These are phyloP conservation scores for Salticus scenicus DNA, from an alignment of 2,888 invertebrate genomes.

Conservation along the genomic window DNA sequence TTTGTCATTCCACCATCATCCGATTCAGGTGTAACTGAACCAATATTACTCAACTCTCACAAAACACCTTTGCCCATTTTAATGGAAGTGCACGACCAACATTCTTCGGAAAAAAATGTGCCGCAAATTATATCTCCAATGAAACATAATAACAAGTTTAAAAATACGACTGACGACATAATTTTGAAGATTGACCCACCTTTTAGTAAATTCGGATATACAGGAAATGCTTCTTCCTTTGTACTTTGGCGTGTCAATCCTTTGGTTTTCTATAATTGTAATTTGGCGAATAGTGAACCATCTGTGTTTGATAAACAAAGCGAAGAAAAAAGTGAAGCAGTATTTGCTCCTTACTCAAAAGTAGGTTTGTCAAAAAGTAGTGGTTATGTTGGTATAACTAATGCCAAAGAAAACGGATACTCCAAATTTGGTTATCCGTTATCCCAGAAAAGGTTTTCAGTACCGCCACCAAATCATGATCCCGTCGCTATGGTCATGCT, in stretches of 20 bases:
- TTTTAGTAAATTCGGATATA: slow-evolving; percentile 64
- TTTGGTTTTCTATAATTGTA: slow-evolving; percentile 54
- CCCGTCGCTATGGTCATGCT: neutral
- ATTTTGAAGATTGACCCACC: slow-evolving; percentile 48
- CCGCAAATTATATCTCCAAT: neutral
- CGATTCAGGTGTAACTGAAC: slow-evolving; percentile 42
- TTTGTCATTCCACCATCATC: slow-evolving; percentile 52
- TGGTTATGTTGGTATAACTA: slow-evolving; percentile 37
- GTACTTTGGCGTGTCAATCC: slow-evolving; percentile 40
- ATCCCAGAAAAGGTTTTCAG: neutral
- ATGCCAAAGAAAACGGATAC: slow-evolving; percentile 39
- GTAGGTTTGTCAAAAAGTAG: slow-evolving; percentile 66
- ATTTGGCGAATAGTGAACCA: slow-evolving; percentile 67
- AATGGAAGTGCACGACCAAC: slow-evolving; percentile 46
- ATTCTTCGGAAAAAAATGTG: neutral
- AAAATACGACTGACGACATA: slow-evolving; percentile 19
- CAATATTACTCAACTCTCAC: slow-evolving; percentile 8
- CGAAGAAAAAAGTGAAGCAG: neutral
- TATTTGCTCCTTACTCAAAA: slow-evolving; percentile 54
- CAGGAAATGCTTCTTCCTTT: slow-evolving; percentile 20
- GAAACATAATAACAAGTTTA: neutral
- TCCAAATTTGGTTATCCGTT: slow-evolving; percentile 54
- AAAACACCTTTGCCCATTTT: slow-evolving; percentile 58
- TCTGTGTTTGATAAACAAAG: slow-evolving; percentile 50
- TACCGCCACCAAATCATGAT: neutral